phyloP scores from a whole-genome alignment of 2,888 invertebrate species.

The Suillia variegata region DNA sequence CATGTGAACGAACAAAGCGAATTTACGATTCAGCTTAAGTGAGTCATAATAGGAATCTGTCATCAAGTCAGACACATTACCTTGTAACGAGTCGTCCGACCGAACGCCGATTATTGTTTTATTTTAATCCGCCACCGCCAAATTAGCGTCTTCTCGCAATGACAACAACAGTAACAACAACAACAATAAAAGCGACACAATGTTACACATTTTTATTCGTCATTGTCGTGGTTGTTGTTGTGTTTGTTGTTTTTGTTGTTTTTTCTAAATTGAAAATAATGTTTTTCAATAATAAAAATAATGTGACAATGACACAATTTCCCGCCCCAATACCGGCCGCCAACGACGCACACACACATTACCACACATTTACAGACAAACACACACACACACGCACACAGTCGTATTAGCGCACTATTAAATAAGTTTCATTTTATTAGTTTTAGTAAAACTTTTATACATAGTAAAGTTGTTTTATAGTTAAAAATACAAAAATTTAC shows the following conservation, averaged over 20 bases:
- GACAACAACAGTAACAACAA: too few species aligned
- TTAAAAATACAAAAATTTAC: too few species aligned
- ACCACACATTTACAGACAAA: not conserved
- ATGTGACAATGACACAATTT: constrained; percentile 2
- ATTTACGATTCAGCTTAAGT: too few species aligned
- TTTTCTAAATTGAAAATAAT: constrained; percentile 6
- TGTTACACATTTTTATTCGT: not conserved
- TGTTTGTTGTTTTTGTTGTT: not conserved
- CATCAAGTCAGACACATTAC: too few species aligned
- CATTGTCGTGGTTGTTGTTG: too few species aligned
- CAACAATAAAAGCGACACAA: not conserved
- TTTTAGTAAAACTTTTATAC: not conserved
- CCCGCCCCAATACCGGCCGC: not conserved
- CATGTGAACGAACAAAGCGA: too few species aligned
- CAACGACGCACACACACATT: not conserved
- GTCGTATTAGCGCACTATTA: not conserved
- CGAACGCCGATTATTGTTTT: too few species aligned
- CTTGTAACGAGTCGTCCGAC: too few species aligned
- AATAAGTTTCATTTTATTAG: not conserved
- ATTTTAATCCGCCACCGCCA: too few species aligned
- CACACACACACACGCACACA: not conserved
- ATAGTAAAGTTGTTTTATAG: too few species aligned
- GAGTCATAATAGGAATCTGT: too few species aligned
- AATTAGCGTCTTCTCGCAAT: too few species aligned
- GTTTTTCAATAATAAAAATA: not conserved